phyloP scores from a whole-genome alignment of 2,797 vertebrate species.

The Acrossocheilus wenchowensis region DNA sequence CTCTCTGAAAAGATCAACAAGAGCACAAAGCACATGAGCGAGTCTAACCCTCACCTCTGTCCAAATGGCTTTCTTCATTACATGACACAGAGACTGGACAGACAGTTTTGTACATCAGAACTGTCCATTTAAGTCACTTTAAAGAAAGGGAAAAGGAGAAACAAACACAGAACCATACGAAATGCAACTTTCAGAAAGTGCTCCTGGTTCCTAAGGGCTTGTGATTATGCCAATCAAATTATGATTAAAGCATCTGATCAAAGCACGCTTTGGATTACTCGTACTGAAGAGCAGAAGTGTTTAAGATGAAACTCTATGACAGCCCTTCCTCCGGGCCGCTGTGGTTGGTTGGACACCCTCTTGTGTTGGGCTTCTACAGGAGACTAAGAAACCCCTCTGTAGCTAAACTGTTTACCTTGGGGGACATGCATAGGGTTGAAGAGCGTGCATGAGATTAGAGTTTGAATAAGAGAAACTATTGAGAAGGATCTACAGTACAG shows the following conservation, averaged over 20 bases:
- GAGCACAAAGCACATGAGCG: conserved; percentile 7
- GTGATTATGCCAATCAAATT: conserved; percentile 20
- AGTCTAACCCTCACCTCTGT: not conserved
- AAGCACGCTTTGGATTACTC: conserved; percentile 35
- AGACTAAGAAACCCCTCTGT: conserved; percentile 22
- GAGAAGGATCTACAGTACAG: conserved; percentile 26
- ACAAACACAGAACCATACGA: not conserved
- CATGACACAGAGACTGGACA: not conserved
- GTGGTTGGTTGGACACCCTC: not conserved
- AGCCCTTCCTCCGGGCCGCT: not conserved
- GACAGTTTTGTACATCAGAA: conserved; percentile 7
- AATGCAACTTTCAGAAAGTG: conserved; percentile 28
- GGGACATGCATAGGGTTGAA: conserved; percentile 55
- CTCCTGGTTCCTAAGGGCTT: conserved; percentile 4
- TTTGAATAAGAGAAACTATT: conserved; percentile 24
- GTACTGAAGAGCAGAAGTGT: conserved; percentile 33
- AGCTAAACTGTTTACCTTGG: conserved; percentile 11
- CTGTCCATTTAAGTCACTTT: conserved; percentile 1
- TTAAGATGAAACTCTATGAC: not conserved
- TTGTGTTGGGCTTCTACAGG: not conserved
- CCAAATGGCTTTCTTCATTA: conserved; percentile 23
- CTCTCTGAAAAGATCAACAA: conserved; percentile 43
- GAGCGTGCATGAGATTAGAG: conserved; percentile 44
- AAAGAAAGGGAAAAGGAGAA: conserved; percentile 33
- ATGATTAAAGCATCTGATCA: conserved; percentile 23